A percentile compares a stretch with the other conserved stretches of the same genome.
phyloP scores from a whole-genome alignment of 1,140 invertebrate genomes.

The Andrena cerasifolii region DNA sequence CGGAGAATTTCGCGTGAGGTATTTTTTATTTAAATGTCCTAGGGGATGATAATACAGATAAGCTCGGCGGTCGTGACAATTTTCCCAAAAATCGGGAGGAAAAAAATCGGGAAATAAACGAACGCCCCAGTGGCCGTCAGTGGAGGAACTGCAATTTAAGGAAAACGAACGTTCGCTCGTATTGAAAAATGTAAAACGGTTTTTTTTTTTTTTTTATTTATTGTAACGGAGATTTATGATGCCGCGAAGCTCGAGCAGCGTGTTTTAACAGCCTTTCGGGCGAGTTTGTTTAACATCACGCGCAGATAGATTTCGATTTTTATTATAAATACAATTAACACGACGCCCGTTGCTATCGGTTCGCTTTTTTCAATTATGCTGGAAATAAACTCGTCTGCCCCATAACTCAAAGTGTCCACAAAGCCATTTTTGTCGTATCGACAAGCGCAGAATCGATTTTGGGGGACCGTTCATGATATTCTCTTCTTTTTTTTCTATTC shows the following conservation, averaged over 20 bases:
- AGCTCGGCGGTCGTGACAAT: constrained; percentile 1
- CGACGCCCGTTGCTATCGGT: not conserved
- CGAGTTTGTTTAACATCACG: constrained; percentile 12
- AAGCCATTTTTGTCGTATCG: not conserved
- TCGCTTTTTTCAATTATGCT: constrained; percentile 7
- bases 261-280: not conserved
- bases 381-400: not conserved
- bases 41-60: not conserved
- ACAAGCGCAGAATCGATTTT: constrained; percentile 9
- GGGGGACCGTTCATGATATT: not conserved
- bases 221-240: not conserved
- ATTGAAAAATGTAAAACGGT: not conserved
- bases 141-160: not conserved
- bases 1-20: not conserved
- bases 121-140: no score
- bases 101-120: not conserved
- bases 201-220: not conserved
- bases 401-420: not conserved
- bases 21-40: constrained; percentile 36
- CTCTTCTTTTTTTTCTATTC: not conserved
- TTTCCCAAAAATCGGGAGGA: constrained; percentile 2
- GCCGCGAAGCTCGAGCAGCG: not conserved
- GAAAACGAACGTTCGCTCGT: not conserved
- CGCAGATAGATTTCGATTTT: not conserved
- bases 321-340: constrained; percentile 8